Conservation (phyloP, 1,140 invertebrate species). For the Dinoponera quadriceps region DNA sequence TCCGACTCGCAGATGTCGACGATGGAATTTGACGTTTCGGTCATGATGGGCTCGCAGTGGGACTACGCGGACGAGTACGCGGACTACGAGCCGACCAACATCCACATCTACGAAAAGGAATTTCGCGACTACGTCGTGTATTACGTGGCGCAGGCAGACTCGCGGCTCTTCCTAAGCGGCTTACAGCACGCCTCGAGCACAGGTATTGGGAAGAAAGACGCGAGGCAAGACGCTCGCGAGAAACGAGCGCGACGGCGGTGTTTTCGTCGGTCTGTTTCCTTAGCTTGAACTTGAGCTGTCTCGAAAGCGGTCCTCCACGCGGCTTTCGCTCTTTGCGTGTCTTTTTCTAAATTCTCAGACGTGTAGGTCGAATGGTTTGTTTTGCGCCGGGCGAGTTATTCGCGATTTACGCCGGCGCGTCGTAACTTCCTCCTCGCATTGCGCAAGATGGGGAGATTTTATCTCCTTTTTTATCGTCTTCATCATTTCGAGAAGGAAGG, state of each 20-base stretch:
- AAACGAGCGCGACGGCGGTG: too few species aligned
- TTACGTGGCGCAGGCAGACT: slow-evolving; percentile 74
- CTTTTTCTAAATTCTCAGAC: slow-evolving; percentile 9
- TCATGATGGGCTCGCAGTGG: slow-evolving; percentile 53
- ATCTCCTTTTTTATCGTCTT: too few species aligned
- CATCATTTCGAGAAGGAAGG: too few species aligned
- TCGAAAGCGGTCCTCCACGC: not conserved
- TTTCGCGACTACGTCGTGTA: slow-evolving; percentile 83
- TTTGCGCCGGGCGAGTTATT: slow-evolving; percentile 8
- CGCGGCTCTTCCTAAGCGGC: not conserved
- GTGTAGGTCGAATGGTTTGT: not conserved
- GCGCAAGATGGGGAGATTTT: too few species aligned
- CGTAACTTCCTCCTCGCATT: too few species aligned
- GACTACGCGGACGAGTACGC: slow-evolving; percentile 72
- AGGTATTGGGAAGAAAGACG: slow-evolving; percentile 44
- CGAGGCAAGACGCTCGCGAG: not conserved
- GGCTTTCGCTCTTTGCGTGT: not conserved
- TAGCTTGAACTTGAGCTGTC: not conserved
- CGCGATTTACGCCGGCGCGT: not conserved
- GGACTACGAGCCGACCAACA: slow-evolving; percentile 79
- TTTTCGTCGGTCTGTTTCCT: not conserved
- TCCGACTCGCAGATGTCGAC: not conserved
- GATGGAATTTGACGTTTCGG: slow-evolving; percentile 19
- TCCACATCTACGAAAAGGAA: slow-evolving; percentile 82
- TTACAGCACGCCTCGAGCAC: not conserved